Conservation (phyloP, 2,797 vertebrate species). For the Melanotaenia parkinsoni region DNA sequence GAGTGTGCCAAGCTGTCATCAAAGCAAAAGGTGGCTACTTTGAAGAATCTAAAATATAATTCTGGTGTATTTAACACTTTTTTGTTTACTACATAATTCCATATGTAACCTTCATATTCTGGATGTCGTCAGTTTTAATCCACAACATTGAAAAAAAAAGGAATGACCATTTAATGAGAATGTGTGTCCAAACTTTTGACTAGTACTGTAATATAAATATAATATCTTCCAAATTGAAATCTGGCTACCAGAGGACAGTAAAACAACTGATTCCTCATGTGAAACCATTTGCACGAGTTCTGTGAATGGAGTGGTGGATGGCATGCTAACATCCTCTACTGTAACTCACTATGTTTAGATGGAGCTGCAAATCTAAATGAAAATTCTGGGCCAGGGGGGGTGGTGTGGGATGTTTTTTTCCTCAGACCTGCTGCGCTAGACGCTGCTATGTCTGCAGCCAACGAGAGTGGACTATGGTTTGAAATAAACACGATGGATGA, state of each 20-base stretch:
- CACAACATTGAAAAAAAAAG: no score
- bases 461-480: constrained; percentile 57
- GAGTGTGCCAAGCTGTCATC: no score
- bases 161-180: no score
- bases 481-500: constrained; percentile 72
- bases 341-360: constrained; percentile 15
- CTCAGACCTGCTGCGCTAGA: constrained; percentile 42
- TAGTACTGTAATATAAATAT: no score
- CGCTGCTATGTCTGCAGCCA: constrained; percentile 53
- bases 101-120: no score
- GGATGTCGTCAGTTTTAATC: no score
- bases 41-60: no score
- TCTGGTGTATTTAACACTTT: no score
- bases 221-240: background rate
- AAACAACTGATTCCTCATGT: background rate
- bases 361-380: constrained; percentile 31
- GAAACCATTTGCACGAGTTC: constrained; percentile 6
- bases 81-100: no score
- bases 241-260: background rate
- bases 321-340: background rate
- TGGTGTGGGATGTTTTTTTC: constrained; percentile 45
- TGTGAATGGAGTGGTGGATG: constrained; percentile 21
- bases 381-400: constrained; percentile 29
- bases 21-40: no score
- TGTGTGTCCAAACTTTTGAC: no score